Conservation (phyloP, 2,113 vertebrate species). For the Channa argus region DNA sequence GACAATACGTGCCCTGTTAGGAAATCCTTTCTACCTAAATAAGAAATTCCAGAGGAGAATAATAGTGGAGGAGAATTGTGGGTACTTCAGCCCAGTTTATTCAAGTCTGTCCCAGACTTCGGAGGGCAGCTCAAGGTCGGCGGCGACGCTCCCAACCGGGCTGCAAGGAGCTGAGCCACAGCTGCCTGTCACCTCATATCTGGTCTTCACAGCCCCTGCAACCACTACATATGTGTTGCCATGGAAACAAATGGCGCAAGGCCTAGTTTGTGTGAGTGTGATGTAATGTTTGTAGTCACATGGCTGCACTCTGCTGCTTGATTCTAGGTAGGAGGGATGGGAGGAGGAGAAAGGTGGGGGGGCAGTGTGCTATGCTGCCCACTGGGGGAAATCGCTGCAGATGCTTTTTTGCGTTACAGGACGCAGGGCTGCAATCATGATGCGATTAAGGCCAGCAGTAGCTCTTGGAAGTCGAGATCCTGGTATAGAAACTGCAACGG, state of each 20-base stretch:
- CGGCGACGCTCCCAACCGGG: slow-evolving; percentile 8
- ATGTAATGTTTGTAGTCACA: slow-evolving; percentile 67
- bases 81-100: neutral
- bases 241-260: slow-evolving; percentile 60
- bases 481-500: slow-evolving; percentile 1
- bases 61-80: slow-evolving; percentile 8
- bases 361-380: neutral
- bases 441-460: neutral
- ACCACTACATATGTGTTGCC: slow-evolving; percentile 55
- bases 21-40: too few species aligned
- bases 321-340: neutral
- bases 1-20: neutral
- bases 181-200: slow-evolving; percentile 66
- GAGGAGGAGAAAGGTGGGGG: neutral
- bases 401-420: slow-evolving; percentile 2
- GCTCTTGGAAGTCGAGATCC: slow-evolving; percentile 46
- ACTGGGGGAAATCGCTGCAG: slow-evolving; percentile 14
- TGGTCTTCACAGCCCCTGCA: slow-evolving; percentile 50
- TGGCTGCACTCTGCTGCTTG: slow-evolving; percentile 24
- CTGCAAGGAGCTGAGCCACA: slow-evolving; percentile 24
- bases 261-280: slow-evolving; percentile 56
- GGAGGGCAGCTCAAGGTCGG: slow-evolving; percentile 43
- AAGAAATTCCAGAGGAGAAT: too few species aligned
- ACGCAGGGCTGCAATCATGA: slow-evolving; percentile 14
- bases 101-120: slow-evolving; percentile 2